phyloP scores from a whole-genome alignment of 2,797 vertebrate species.

The Scyliorhinus canicula region DNA sequence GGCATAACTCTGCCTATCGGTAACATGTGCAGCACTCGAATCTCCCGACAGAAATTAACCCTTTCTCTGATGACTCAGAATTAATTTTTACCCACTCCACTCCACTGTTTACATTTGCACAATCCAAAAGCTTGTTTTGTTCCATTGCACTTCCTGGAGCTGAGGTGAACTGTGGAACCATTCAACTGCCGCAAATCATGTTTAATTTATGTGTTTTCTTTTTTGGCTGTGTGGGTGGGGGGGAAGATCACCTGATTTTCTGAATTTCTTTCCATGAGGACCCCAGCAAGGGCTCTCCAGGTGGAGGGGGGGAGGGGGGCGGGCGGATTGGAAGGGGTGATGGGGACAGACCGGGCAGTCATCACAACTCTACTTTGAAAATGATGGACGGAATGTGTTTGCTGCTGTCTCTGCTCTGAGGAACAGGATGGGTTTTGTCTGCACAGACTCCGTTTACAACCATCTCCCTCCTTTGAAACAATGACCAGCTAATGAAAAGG shows the following conservation, averaged over 20 bases:
- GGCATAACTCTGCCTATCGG: background rate
- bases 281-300: background rate
- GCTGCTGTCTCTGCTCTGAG: too few relatives aligned
- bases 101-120: background rate
- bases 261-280: background rate
- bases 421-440: background rate
- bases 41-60: background rate
- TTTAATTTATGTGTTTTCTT: background rate
- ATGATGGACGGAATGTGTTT: background rate
- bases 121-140: background rate
- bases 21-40: background rate
- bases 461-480: too few relatives aligned
- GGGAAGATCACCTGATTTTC: background rate
- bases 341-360: background rate
- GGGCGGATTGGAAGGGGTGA: background rate
- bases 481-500: background rate
- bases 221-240: background rate
- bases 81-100: background rate
- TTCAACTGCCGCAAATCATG: background rate
- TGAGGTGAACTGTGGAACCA: background rate
- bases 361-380: background rate
- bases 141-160: too few relatives aligned
- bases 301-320: too few relatives aligned
- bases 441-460: too few relatives aligned
- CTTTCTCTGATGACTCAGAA: background rate